Evolutionary conservation across 2,888 invertebrate genomes (phyloP).

Genomic region (Neoaliturus tenellus): DNA sequence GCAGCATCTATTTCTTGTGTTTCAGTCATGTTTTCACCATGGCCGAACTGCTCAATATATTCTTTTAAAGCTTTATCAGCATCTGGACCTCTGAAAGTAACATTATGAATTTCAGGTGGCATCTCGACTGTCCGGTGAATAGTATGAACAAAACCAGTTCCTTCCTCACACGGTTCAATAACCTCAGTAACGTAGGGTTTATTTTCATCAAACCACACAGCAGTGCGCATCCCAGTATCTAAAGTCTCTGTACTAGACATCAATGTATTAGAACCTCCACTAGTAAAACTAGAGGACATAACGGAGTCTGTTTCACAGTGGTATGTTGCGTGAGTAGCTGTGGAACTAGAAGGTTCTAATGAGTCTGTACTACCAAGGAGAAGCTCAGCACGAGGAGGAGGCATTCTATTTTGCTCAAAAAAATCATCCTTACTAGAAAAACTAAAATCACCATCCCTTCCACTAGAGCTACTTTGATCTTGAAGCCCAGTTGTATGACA

Average conservation of each 20-base stretch:
- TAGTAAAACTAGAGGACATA: slow-evolving; percentile 91
- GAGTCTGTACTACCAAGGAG: slow-evolving; percentile 84
- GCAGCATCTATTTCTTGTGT: slow-evolving; percentile 74
- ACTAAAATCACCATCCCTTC: slow-evolving; percentile 73
- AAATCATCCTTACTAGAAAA: slow-evolving; percentile 72
- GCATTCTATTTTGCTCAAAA: slow-evolving; percentile 64
- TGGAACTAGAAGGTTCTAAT: slow-evolving; percentile 86
- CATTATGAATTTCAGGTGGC: slow-evolving; percentile 74
- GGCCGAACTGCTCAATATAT: slow-evolving; percentile 74
- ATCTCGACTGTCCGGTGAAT: slow-evolving; percentile 74
- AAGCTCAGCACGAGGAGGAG: slow-evolving; percentile 68
- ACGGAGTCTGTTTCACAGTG: slow-evolving; percentile 90
- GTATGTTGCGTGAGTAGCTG: slow-evolving; percentile 88
- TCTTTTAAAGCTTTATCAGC: slow-evolving; percentile 74
- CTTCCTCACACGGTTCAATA: slow-evolving; percentile 72
- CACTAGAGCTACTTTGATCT: slow-evolving; percentile 74
- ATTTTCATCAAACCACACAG: slow-evolving; percentile 73
- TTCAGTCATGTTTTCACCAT: slow-evolving; percentile 75
- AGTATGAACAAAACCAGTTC: slow-evolving; percentile 72
- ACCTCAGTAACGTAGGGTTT: slow-evolving; percentile 74
- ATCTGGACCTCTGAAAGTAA: slow-evolving; percentile 75
- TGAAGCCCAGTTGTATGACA: slow-evolving; percentile 66
- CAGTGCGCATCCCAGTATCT: slow-evolving; percentile 73
- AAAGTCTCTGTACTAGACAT: slow-evolving; percentile 85
- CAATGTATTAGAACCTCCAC: slow-evolving; percentile 89